Base-by-base conservation (phyloP, 2,797 vertebrate species). In the Ambastaia sidthimunki region DNA sequence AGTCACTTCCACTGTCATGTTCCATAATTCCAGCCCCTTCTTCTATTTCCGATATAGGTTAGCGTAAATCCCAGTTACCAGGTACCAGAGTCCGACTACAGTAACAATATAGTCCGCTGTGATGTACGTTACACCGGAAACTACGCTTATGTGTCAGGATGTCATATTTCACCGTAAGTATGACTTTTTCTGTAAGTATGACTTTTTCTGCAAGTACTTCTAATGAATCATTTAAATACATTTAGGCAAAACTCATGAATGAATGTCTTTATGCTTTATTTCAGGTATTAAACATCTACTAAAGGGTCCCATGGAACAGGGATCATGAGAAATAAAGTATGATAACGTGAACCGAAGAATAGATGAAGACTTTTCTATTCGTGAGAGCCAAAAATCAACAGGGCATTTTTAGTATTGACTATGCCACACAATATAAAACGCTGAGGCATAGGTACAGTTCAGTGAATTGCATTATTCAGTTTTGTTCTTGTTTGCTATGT, bases 81-180 rank as follows among this genome's bases (percentile, higher is more conserved):
- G 77, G 97, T 99, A 71, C 95, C 95, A 55, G 98, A 99, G 72
- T 96, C 94, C 0, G 98, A 99, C 89, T 99, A 98, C 86, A 93
- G 88, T 87, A 99, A 98, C 91, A 99, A 99, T n/a, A 86, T 95
- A 0, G 96, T 98, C 52, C 96, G 97, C 81, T 99, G 97, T 2
- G 95, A 98, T 4, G 92, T 99, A 80, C 97, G 94, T 81, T 99
- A 98, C 91, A 98, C 96, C 0, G 98, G 98, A 80, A 95, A 97
- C 83, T 96, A 98, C 0, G 98, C 95, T 0, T 96, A 97, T 2
- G 90, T 95, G 77, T 98, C 98, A 4, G 96, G 97, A 73, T 99
- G 98, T 85, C 94, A 96, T 76, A 94, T 99, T 91, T 97, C 97
- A 81, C 81, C 92, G 97, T 99, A 85, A 95, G 97, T 96, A 28